Conservation (phyloP, 2,888 invertebrate species). For the Sepioteuthis lessoniana region DNA sequence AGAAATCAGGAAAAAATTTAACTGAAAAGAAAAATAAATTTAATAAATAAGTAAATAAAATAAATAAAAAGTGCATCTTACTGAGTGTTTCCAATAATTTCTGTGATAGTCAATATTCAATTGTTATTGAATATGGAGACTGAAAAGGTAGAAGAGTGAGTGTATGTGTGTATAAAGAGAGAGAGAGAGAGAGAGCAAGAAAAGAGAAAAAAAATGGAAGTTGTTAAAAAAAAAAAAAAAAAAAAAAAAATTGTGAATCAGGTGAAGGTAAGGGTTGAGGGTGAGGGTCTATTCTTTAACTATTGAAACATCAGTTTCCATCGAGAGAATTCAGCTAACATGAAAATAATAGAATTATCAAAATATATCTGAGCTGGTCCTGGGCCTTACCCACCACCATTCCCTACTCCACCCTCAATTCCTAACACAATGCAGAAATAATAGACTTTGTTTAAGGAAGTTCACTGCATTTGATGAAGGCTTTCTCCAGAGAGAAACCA, state of each 20-base stretch:
- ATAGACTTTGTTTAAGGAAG: slow-evolving; percentile 33
- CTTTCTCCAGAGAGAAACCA: background rate
- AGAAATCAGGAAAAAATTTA: background rate
- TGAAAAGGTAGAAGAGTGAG: background rate
- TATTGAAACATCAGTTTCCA: slow-evolving; percentile 33
- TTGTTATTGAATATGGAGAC: background rate
- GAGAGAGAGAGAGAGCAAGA: background rate
- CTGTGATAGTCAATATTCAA: background rate
- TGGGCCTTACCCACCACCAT: background rate
- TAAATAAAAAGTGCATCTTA: background rate
- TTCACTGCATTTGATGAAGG: slow-evolving; percentile 33
- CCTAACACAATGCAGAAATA: background rate
- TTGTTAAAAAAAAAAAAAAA: background rate
- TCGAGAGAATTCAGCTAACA: slow-evolving; percentile 33
- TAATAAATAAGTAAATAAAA: background rate
- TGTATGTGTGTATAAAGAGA: too few species aligned
- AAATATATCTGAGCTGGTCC: slow-evolving; percentile 21
- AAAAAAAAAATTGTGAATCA: background rate
- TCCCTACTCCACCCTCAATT: background rate
- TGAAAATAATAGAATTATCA: slow-evolving; percentile 33
- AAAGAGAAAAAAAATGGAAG: background rate
- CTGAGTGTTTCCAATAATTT: background rate
- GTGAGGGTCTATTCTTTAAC: background rate
- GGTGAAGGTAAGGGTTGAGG: background rate
- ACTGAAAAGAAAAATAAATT: background rate